A percentile compares a stretch with the other conserved stretches of the same genome.
Evolutionary conservation across 2,797 vertebrate genomes (phyloP).

Genomic region (Acomys russatus): DNA sequence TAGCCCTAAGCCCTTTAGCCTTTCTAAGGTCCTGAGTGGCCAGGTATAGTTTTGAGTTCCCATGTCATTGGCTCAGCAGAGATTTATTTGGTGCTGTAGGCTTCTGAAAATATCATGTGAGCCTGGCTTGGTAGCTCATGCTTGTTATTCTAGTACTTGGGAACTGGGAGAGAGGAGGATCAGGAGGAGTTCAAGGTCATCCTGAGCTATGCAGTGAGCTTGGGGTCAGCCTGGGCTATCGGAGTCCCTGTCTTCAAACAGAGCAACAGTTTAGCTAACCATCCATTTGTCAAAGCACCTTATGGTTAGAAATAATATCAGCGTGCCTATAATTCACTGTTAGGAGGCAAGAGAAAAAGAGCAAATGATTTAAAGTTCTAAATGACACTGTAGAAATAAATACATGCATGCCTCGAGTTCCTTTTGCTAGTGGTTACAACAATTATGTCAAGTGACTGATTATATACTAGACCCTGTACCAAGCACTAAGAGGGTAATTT

Average conservation of each 20-base stretch:
- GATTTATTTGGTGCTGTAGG: neutral
- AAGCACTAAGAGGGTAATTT: neutral
- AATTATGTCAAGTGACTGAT: neutral
- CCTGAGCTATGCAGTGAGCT: neutral
- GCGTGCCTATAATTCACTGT: neutral
- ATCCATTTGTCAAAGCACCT: neutral
- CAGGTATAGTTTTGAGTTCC: slow-evolving; percentile 41
- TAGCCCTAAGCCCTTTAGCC: slow-evolving; percentile 1
- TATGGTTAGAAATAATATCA: neutral
- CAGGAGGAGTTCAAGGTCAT: neutral
- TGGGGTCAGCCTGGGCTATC: neutral
- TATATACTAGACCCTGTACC: neutral
- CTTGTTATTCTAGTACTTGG: neutral
- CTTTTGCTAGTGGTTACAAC: slow-evolving; percentile 46
- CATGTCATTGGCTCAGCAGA: neutral
- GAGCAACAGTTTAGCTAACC: neutral
- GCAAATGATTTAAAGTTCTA: slow-evolving; percentile 12
- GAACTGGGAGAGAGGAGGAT: neutral
- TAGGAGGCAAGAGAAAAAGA: slow-evolving; percentile 33
- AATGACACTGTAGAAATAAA: neutral
- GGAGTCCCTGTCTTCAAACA: neutral
- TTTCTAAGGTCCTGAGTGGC: neutral
- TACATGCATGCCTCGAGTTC: neutral
- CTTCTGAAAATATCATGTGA: neutral
- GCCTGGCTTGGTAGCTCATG: neutral